Conservation (phyloP, 2,113 vertebrate species). For the Himantopus leucocephalus region DNA sequence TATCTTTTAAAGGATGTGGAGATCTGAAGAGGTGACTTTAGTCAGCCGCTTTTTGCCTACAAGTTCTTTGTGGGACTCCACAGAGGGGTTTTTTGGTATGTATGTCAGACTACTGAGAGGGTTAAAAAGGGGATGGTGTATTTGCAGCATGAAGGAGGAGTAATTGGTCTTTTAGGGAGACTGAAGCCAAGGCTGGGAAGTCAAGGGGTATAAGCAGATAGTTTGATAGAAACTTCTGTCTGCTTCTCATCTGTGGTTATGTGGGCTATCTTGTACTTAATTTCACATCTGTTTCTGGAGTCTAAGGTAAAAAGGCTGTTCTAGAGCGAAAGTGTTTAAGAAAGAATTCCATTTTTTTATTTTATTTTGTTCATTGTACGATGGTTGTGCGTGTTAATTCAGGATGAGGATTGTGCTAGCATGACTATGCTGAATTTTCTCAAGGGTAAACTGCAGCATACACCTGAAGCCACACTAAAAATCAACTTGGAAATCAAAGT, state of each 20-base stretch:
- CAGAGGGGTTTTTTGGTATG: not conserved
- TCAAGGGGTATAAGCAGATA: not conserved
- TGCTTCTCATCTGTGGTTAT: not conserved
- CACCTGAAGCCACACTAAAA: conserved; percentile 25
- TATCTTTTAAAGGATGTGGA: not conserved
- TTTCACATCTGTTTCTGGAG: not conserved
- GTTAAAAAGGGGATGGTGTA: not conserved
- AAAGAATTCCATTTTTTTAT: not conserved
- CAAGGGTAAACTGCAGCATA: not conserved
- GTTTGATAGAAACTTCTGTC: not conserved
- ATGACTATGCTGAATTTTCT: conserved; percentile 32
- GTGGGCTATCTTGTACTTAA: not conserved
- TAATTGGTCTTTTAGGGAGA: not conserved
- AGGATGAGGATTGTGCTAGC: not conserved
- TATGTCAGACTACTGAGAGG: not conserved
- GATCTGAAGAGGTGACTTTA: not conserved
- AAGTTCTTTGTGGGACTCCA: not conserved
- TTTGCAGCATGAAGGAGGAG: not conserved
- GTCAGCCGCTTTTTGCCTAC: not conserved
- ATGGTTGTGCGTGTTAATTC: not conserved
- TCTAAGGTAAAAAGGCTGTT: not conserved
- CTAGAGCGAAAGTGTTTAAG: not conserved
- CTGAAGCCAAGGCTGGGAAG: not conserved
- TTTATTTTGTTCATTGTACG: not conserved
- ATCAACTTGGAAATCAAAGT: conserved; percentile 27